Conservation (phyloP, 2,113 vertebrate genomes). For the Bombycilla garrulus region DNA sequence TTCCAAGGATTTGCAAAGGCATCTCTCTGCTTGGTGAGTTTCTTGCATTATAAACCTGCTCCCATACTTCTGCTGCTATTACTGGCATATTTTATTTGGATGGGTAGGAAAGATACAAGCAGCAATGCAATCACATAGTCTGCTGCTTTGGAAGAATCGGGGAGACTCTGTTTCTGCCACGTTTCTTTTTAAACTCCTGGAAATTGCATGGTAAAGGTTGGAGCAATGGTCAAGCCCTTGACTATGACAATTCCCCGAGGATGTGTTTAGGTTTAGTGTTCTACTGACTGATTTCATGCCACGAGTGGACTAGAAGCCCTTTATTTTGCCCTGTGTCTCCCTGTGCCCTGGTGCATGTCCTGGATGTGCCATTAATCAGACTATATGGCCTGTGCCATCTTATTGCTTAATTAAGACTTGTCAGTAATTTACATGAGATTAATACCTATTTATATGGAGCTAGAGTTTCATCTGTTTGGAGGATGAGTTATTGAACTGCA, state of each 20-base stretch:
- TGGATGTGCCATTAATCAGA: constrained; percentile 46
- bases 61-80: neutral
- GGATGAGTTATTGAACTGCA: constrained; percentile 36
- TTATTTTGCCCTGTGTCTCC: neutral
- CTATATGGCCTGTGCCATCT: neutral
- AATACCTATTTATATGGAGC: constrained; percentile 58
- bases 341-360: neutral
- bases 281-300: neutral
- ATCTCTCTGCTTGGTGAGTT: neutral
- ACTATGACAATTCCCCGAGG: neutral
- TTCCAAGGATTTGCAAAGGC: neutral
- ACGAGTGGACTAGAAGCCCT: neutral
- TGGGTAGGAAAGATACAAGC: neutral
- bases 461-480: constrained; percentile 31
- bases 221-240: neutral
- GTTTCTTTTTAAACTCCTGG: neutral
- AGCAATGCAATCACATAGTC: neutral
- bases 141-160: neutral
- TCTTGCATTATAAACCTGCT: neutral
- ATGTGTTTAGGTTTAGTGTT: neutral
- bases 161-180: neutral
- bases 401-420: constrained; percentile 59
- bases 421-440: constrained; percentile 62
- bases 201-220: neutral
- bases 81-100: neutral